These are phyloP conservation scores for Bombus soroeensis DNA, from an alignment of 1,140 invertebrate species.

Conservation along the genomic window DNA sequence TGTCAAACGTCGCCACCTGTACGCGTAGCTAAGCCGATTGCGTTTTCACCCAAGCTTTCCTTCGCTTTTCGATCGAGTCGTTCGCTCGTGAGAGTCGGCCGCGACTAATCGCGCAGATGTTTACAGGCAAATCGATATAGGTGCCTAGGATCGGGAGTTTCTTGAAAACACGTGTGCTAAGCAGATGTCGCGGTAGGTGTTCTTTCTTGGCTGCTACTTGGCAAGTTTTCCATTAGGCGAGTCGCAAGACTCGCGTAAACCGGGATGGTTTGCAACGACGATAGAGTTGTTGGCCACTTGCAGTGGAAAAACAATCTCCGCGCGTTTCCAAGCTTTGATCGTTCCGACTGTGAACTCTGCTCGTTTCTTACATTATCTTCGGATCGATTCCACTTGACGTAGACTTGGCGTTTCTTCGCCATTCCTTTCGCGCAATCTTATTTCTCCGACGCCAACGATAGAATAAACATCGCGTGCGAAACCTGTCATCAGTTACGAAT, in stretches of 20 bases:
- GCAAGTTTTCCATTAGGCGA: not conserved
- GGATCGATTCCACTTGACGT: too few relatives aligned
- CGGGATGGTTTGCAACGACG: too few relatives aligned
- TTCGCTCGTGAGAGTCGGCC: slow-evolving; percentile 11
- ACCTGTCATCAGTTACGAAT: not conserved
- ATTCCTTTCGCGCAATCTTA: too few relatives aligned
- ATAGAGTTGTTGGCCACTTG: too few relatives aligned
- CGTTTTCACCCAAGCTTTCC: slow-evolving; percentile 66
- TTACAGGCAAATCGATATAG: not conserved
- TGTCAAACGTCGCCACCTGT: slow-evolving; percentile 75
- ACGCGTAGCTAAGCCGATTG: slow-evolving; percentile 74
- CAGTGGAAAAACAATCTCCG: too few relatives aligned
- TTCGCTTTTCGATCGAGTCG: slow-evolving; percentile 74
- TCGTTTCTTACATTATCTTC: too few relatives aligned
- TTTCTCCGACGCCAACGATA: not conserved
- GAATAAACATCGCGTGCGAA: not conserved
- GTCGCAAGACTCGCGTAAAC: too few relatives aligned
- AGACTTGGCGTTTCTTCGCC: too few relatives aligned
- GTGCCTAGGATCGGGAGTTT: too few relatives aligned
- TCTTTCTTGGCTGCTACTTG: not conserved
- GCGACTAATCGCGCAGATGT: slow-evolving; percentile 24
- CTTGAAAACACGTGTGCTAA: not conserved
- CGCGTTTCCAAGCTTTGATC: too few relatives aligned
- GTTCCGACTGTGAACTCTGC: too few relatives aligned
- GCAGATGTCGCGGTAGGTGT: not conserved